Evolutionary conservation across 2,797 vertebrate species (phyloP), one percentile per base, ranked within the genome.

Genomic region (Heliangelus exortis): DNA sequence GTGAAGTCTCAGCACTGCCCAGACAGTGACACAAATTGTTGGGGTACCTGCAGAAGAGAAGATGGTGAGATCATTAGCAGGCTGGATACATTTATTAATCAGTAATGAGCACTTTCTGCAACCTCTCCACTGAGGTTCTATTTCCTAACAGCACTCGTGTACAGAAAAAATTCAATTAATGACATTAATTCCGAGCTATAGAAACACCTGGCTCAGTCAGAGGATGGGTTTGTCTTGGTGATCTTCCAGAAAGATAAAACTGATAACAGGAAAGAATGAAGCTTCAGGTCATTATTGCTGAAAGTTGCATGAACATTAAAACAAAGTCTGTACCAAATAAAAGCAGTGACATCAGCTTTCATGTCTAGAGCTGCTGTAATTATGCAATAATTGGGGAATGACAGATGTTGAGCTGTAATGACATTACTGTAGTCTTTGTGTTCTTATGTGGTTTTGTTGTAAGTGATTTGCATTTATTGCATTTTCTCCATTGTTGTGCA

Each of bases 11-110:
- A 99, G 97, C 67, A 99, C 98, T 1, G 99, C 99, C 99, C 99
- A 99, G 90, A 99, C 98, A 1, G 98, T 99, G 93, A 99, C 99
- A 77, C 99, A 99, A 82, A 99, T 98, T 18, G 99, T 99, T 13
- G 99, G 99, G 33, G 99, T 99, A 53, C 99, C 99, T 99, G 97
- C 17, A 67, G 73, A 13, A 76, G 67, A 76, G 13, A 75, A 87
- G 79, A 81, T 7, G 48, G 47, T 14, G 39, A 78, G 68, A 73
- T 15, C 5, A 1, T 88, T 16, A 93, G 15, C 21, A 53, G 7
- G 6, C 45, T 28, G 53, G 19, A 26, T 18, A 65, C 15, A 9
- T 9, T 3, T 16, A 57, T 2, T 2, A 17, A 4, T 29, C 47
- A 55, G 3, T 28, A 62, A 12, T 1, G 12, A 87, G 7, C 33